phyloP scores from a whole-genome alignment of 2,113 vertebrate genomes.

The Pao palembangensis region DNA sequence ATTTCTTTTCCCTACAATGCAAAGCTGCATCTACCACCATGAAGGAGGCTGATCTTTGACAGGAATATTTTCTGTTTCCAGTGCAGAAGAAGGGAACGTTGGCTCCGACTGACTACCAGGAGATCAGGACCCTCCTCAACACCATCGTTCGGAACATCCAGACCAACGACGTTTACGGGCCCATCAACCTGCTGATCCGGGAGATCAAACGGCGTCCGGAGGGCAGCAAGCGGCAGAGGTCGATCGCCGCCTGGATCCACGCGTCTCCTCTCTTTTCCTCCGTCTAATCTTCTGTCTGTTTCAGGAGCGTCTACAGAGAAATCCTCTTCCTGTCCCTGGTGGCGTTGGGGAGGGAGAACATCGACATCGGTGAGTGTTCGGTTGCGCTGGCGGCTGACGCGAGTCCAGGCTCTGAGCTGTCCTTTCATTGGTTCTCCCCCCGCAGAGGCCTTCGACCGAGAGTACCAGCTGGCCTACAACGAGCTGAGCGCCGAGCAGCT shows the following conservation, averaged over 20 bases:
- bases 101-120: conserved; percentile 80
- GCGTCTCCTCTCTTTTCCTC: too few relatives aligned
- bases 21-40: too few relatives aligned
- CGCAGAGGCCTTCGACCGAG: conserved; percentile 92
- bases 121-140: conserved; percentile 83
- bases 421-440: not conserved
- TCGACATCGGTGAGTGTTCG: conserved; percentile 88
- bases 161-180: conserved; percentile 87
- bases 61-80: conserved; percentile 25
- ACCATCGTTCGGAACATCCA: conserved; percentile 87
- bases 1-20: too few relatives aligned
- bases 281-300: conserved; percentile 6
- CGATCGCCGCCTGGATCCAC: conserved; percentile 2
- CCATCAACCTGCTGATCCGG: conserved; percentile 82
- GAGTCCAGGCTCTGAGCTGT: not conserved
- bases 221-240: conserved; percentile 85
- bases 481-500: conserved; percentile 80
- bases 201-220: conserved; percentile 78
- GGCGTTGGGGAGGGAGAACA: conserved; percentile 93
- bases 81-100: conserved; percentile 79
- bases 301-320: conserved; percentile 94
- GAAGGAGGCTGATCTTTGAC: not conserved
- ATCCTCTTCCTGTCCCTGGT: conserved; percentile 93
- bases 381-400: too few relatives aligned
- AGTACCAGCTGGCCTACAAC: conserved; percentile 84